phyloP scores from a whole-genome alignment of 2,888 invertebrate genomes.

The Heliconius ethilla region DNA sequence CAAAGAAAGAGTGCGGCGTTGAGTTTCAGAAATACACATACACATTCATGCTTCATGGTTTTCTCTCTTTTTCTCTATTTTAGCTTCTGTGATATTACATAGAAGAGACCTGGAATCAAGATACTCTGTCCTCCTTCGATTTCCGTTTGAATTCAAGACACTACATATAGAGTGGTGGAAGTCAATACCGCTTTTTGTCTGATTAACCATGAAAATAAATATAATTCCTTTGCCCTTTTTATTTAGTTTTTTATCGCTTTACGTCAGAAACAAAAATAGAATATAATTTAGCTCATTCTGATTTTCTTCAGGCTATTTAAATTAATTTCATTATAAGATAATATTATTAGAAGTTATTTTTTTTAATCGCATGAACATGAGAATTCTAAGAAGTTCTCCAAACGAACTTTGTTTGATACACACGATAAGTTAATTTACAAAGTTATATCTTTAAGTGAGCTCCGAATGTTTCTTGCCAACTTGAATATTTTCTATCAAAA shows the following conservation, averaged over 20 bases:
- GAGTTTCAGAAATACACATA: no score
- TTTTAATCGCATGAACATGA: constrained; percentile 10
- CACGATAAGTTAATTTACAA: constrained; percentile 36
- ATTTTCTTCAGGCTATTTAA: neutral
- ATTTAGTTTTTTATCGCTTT: neutral
- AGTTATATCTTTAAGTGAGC: constrained; percentile 35
- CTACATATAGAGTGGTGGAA: neutral
- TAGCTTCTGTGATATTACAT: no score
- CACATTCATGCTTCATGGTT: no score
- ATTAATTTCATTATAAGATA: neutral
- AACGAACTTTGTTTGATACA: constrained; percentile 34
- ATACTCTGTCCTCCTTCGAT: no score
- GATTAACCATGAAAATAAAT: no score
- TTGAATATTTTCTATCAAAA: constrained; percentile 37
- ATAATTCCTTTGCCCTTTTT: no score
- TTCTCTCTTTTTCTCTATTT: no score
- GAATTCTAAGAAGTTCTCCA: neutral
- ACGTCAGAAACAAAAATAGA: neutral
- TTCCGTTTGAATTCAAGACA: neutral
- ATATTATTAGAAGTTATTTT: neutral
- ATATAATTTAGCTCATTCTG: neutral
- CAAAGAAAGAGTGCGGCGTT: no score
- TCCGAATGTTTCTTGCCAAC: constrained; percentile 23
- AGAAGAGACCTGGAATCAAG: no score
- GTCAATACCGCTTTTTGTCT: neutral